Evolutionary conservation across 2,888 invertebrate species (phyloP).

Genomic region (Blera fallax): DNA sequence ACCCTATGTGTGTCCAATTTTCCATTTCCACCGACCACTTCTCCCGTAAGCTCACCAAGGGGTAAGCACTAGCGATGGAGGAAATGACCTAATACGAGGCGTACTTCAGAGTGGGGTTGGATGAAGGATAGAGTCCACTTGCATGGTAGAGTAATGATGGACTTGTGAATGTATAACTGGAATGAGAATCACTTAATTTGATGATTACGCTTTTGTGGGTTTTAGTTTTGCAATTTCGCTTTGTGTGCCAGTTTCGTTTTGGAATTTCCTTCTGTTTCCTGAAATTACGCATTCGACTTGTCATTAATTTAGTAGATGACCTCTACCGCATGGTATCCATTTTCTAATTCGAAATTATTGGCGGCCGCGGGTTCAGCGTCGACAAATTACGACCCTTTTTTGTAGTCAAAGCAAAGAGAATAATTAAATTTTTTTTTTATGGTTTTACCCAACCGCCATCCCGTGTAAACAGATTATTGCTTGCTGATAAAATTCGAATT

Average conservation of each 20-base stretch:
- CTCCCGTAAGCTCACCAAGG: not conserved
- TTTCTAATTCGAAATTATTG: conserved; percentile 17
- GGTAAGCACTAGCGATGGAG: no score
- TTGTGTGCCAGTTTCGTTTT: not conserved
- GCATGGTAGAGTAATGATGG: not conserved
- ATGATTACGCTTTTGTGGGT: conserved; percentile 27
- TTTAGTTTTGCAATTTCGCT: not conserved
- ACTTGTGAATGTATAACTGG: not conserved
- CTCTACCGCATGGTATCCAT: not conserved
- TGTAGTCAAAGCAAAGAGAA: not conserved
- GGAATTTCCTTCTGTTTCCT: not conserved
- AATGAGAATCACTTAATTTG: conserved; percentile 39
- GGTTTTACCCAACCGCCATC: not conserved
- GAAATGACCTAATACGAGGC: conserved; percentile 9
- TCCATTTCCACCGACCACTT: conserved; percentile 12
- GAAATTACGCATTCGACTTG: conserved; percentile 6
- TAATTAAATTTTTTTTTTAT: not conserved
- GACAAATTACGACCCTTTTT: not conserved
- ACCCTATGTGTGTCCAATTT: conserved; percentile 35
- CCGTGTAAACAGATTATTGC: not conserved
- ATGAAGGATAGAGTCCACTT: not conserved
- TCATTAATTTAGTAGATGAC: not conserved
- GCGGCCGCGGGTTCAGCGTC: not conserved
- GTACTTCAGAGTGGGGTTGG: not conserved
- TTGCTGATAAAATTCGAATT: not conserved